phyloP scores from a whole-genome alignment of 1,140 invertebrate genomes.

The Zaprionus gabonicus region DNA sequence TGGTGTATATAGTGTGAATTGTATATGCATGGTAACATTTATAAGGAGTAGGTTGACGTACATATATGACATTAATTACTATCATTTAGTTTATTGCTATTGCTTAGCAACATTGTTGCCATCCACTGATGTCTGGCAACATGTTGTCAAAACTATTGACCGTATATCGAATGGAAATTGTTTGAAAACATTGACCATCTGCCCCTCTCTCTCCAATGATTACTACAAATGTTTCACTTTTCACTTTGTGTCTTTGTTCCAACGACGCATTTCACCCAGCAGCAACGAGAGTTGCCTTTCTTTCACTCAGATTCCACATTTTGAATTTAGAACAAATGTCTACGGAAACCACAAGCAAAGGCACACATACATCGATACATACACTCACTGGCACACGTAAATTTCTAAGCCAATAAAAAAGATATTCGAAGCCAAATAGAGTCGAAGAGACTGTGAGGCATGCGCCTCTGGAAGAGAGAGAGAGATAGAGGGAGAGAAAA shows the following conservation, averaged over 20 bases:
- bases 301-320: constrained; percentile 74
- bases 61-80: neutral
- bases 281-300: constrained; percentile 39
- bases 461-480: constrained; percentile 12
- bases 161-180: constrained; percentile 11
- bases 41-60: neutral
- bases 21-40: neutral
- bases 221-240: constrained; percentile 52
- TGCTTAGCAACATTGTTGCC: constrained; percentile 20
- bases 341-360: constrained; percentile 49
- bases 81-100: neutral
- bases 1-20: neutral
- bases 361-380: constrained; percentile 24
- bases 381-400: constrained; percentile 33
- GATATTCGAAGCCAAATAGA: constrained; percentile 69
- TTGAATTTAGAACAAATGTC: constrained; percentile 80
- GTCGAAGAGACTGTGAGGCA: constrained; percentile 10
- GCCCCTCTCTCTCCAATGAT: constrained; percentile 16
- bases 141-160: constrained; percentile 30
- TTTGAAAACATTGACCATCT: constrained; percentile 6
- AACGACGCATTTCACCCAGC: constrained; percentile 60
- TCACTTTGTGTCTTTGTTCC: constrained; percentile 52
- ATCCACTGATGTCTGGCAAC: constrained; percentile 1
- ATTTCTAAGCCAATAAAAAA: constrained; percentile 78
- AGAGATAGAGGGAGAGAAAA: constrained; percentile 54